Evolutionary conservation across 2,113 vertebrate species (phyloP), one percentile per base, ranked within the genome.

Genomic region (Ceyx margarethae): DNA sequence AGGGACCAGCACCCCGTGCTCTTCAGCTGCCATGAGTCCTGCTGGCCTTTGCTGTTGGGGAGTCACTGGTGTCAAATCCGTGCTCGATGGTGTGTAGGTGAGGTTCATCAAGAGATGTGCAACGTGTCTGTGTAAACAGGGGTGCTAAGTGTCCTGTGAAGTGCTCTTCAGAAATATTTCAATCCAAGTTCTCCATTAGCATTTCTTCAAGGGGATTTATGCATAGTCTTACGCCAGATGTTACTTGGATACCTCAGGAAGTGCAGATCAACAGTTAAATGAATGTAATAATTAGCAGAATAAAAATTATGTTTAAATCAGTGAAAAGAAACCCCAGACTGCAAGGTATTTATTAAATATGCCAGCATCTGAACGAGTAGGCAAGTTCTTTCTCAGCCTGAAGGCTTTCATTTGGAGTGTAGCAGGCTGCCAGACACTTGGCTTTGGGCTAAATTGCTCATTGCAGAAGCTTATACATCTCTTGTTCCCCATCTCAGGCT

Each of bases 1-100:
- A 82, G 33, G 12, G 15, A 58, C 15, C 22, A 71, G 40, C 56
- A 60, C 28, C 17, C 15, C 1, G 2, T 51, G 15, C n/a, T 74
- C 60, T 53, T 72, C 29, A 60, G 25, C 23, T 78, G 8, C 25
- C 72, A 42, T 0, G 40, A 71, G 64, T 86, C 68, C 61, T 53
- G 5, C 33, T 74, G 40, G 18, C 81, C 21, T 21, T 16, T 57
- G 29, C 13, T 54, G 29, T 62, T 64, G 62, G 60, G 81, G 20
- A 69, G 31, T 15, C 21, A 3, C 45, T 23, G 28, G 23, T 0
- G 0, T 29, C n/a, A 87, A 12, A 22, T 43, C 2, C 0, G 1
- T 87, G 51, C 15, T 76, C 13, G 33, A 12, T 28, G 26, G 19
- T 21, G 33, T 11, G 2, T 67, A 57, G 19, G 14, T 40, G 66